Evolutionary conservation across 1,140 invertebrate genomes (phyloP).

Genomic region (Halictus rubicundus): DNA sequence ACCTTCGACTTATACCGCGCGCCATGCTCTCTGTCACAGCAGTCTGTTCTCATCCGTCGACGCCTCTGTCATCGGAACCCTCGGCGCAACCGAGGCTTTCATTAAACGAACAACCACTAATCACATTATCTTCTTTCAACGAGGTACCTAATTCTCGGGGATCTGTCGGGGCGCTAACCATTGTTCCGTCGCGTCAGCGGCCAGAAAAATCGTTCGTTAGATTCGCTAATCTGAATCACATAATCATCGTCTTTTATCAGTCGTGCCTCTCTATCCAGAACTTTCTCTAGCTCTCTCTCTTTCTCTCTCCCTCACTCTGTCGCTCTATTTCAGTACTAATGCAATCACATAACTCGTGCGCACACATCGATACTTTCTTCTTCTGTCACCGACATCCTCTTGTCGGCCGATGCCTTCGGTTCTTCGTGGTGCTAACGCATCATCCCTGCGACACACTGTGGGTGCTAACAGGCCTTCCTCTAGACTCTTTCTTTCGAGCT

Average conservation of each 20-base stretch:
- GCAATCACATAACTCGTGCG: slow-evolving; percentile 31
- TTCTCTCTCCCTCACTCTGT: too few relatives aligned
- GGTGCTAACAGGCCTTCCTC: slow-evolving; percentile 34
- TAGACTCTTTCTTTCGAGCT: slow-evolving; percentile 16
- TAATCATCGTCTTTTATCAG: neutral
- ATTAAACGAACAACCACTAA: slow-evolving; percentile 25
- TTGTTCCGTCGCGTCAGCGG: neutral
- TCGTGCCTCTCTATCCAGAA: too few relatives aligned
- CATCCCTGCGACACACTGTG: slow-evolving; percentile 4
- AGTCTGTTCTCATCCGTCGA: neutral
- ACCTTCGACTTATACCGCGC: slow-evolving; percentile 18
- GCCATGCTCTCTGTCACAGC: neutral
- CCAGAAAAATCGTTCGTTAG: neutral
- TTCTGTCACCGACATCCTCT: slow-evolving; percentile 9
- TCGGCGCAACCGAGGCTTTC: neutral
- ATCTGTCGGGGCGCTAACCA: slow-evolving; percentile 24
- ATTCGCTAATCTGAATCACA: slow-evolving; percentile 22
- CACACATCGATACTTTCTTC: slow-evolving; percentile 25
- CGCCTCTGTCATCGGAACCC: neutral
- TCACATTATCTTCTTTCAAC: slow-evolving; percentile 12
- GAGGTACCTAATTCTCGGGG: slow-evolving; percentile 8
- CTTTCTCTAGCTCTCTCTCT: too few relatives aligned
- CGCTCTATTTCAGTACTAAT: slow-evolving; percentile 11
- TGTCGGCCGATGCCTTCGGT: slow-evolving; percentile 4
- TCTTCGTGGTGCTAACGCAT: slow-evolving; percentile 26